Evolutionary conservation across 2,888 invertebrate species (phyloP).

Genomic region (Chrysodeixis includens): DNA sequence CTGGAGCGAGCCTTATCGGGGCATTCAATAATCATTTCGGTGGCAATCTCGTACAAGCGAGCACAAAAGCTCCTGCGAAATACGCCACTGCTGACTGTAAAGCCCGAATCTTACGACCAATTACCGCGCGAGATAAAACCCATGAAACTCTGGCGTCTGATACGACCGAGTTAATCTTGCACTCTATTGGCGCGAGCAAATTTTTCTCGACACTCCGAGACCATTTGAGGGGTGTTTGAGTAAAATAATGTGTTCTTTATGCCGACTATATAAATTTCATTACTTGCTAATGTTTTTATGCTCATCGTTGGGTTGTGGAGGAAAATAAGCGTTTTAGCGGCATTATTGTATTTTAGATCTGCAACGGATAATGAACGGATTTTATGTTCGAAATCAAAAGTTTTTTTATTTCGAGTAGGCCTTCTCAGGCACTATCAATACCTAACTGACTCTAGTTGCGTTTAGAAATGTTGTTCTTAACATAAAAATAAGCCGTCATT

Average conservation of each 20-base stretch:
- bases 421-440: no score
- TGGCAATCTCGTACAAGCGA: slow-evolving; percentile 70
- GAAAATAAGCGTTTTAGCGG: not conserved
- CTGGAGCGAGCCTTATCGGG: slow-evolving; percentile 62
- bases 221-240: slow-evolving; percentile 43
- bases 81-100: slow-evolving; percentile 71
- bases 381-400: no score
- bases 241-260: slow-evolving; percentile 38
- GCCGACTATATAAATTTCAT: slow-evolving; percentile 5
- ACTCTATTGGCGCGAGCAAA: slow-evolving; percentile 62
- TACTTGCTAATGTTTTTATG: slow-evolving; percentile 9
- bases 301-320: not conserved
- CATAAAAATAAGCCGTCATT: no score
- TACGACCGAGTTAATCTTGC: slow-evolving; percentile 65
- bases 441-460: no score
- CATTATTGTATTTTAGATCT: not conserved
- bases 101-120: slow-evolving; percentile 81
- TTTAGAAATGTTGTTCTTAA: no score
- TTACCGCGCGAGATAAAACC: slow-evolving; percentile 80
- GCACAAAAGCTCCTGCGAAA: slow-evolving; percentile 69
- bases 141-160: slow-evolving; percentile 72
- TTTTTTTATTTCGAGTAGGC: no score
- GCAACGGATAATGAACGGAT: no score
- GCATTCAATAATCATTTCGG: slow-evolving; percentile 71
- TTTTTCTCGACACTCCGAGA: slow-evolving; percentile 58